Base-by-base conservation (phyloP, 2,888 invertebrate genomes). In the Thera obeliscata region DNA sequence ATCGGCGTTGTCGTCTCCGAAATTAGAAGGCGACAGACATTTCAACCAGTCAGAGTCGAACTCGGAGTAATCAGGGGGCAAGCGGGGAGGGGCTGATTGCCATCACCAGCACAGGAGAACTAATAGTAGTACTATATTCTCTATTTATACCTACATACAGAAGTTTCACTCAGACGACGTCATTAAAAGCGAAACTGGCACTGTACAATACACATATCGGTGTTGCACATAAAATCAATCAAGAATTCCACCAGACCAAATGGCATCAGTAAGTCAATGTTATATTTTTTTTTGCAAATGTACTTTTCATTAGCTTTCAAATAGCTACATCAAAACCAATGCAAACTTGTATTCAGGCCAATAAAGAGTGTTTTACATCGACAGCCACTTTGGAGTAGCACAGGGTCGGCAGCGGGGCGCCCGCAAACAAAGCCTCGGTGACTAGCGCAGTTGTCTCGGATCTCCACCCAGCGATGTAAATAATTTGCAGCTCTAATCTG, bases 381-480 rank as follows among this genome's bases (percentile, higher is more conserved):
- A 55, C 35, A 9, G 48, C 46, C 8, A 36, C 8, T 43, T 61
- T 61, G 36, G 55, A 55, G 61, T 61, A 48, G 48, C 54, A 48
- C 55, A 55, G 55, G 22, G 33, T 22, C 38, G 52, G 80, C 83
- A 81, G 80, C 77, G 80, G 77, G 80, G 77, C 76, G 66, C 78
- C 83, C 86, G 82, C 89, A 87, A 88, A 90, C 89, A 88, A 89
- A 87, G 86, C 87, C 81, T 74, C 81, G 79, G 81, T 83, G 85
- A 87, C 83, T 83, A 86, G 82, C 83, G 76, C 79, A 81, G 87
- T 84, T 85, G 85, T 85, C 85, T 85, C 80, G 81, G 81, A 84
- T 87, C 87, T 81, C 83, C 78, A 79, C 77, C 76, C 83, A 81
- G 80, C 82, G 81, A 87, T 86, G 83, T 83, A 81, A 87, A 83